Conservation (phyloP, 2,888 invertebrate species). For the Cheilosia scutellata region DNA sequence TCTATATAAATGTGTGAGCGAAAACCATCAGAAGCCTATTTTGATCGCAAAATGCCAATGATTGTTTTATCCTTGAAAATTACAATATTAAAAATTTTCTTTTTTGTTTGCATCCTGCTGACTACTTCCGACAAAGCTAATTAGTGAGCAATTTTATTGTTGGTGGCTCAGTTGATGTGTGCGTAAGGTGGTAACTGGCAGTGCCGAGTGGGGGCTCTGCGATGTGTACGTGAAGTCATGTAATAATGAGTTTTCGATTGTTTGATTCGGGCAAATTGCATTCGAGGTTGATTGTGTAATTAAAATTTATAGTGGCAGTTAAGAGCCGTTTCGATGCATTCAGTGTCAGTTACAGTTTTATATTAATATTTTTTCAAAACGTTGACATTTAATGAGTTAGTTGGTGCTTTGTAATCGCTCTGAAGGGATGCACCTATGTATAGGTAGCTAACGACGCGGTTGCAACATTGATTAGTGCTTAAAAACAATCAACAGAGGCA, state of each 20-base stretch:
- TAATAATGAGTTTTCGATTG: constrained; percentile 65
- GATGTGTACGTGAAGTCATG: constrained; percentile 27
- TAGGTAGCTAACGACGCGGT: too few relatives aligned
- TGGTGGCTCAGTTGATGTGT: not conserved
- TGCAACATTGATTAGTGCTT: too few relatives aligned
- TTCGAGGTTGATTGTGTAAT: constrained; percentile 32
- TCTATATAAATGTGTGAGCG: not conserved
- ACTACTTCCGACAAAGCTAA: constrained; percentile 20
- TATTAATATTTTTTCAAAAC: not conserved
- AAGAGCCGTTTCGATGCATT: not conserved
- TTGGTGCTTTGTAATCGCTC: not conserved
- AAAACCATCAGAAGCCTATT: not conserved
- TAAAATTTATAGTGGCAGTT: constrained; percentile 20
- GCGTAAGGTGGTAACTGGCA: constrained; percentile 5
- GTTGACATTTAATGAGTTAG: not conserved
- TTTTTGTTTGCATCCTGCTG: constrained; percentile 1
- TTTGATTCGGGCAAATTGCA: constrained; percentile 29
- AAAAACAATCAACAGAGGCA: not conserved
- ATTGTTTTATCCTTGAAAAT: constrained; percentile 54
- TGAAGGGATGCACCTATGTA: not conserved
- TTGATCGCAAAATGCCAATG: constrained; percentile 1
- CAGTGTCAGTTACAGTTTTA: constrained; percentile 10
- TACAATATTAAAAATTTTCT: not conserved
- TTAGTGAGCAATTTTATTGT: constrained; percentile 43
- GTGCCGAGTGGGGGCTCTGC: not conserved